These are phyloP conservation scores for Ceratina australensis DNA, from an alignment of 1,140 invertebrate genomes.

Conservation along the genomic window DNA sequence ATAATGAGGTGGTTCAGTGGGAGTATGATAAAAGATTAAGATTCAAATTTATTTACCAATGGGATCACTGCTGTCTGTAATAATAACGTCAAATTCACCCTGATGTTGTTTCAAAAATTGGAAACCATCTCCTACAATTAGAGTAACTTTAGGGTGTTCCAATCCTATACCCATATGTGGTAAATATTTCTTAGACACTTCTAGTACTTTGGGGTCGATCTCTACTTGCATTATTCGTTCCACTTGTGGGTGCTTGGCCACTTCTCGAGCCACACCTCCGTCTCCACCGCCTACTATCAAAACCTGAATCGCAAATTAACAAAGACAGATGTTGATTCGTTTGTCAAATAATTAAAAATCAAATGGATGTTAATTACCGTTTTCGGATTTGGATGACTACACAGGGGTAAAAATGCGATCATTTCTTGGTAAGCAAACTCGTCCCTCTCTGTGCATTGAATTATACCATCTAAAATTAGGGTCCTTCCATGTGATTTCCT, in stretches of 20 bases:
- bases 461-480: conserved; percentile 96
- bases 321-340: no score
- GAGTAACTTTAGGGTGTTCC: conserved; percentile 88
- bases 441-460: conserved; percentile 97
- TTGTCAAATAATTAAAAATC: no score
- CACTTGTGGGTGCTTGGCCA: conserved; percentile 94
- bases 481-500: conserved; percentile 94
- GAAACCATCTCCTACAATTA: conserved; percentile 96
- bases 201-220: conserved; percentile 96
- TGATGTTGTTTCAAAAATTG: conserved; percentile 94
- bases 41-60: conserved; percentile 82
- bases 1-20: neutral
- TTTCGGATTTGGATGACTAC: conserved; percentile 93
- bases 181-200: conserved; percentile 93
- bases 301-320: conserved; percentile 78
- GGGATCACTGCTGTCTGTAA: conserved; percentile 98
- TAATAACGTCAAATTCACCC: conserved; percentile 96
- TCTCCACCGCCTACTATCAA: conserved; percentile 99
- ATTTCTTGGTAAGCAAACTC: conserved; percentile 99
- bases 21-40: conserved; percentile 18
- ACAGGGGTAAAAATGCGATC: conserved; percentile 96
- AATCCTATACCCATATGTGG: conserved; percentile 95
- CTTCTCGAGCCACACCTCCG: conserved; percentile 96
- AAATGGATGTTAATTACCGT: conserved; percentile 66
- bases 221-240: conserved; percentile 92